Conservation (phyloP, 35 echinoderm and acorn worm genomes). For the Anneissia japonica region DNA sequence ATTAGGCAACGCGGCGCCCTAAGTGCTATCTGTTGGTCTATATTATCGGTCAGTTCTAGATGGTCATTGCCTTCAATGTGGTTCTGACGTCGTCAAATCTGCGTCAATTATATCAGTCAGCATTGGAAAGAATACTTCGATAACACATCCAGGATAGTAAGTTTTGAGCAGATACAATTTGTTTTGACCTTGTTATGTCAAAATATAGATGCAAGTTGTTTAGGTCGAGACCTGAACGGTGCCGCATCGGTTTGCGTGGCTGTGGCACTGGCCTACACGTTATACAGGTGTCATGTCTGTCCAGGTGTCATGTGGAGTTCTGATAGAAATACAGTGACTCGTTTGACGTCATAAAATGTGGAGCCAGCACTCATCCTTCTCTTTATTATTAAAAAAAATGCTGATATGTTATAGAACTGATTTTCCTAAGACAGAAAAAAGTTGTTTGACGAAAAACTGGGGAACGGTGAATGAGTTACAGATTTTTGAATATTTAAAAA, state of each 20-base stretch:
- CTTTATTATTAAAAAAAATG: too few species aligned
- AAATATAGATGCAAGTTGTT: not conserved
- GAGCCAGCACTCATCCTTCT: too few species aligned
- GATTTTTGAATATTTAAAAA: too few species aligned
- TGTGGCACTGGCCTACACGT: not conserved
- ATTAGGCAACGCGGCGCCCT: too few species aligned
- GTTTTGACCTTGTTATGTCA: not conserved
- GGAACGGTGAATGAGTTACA: too few species aligned
- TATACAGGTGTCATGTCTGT: too few species aligned
- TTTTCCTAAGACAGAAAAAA: too few species aligned
- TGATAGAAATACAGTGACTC: too few species aligned
- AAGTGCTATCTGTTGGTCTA: not conserved
- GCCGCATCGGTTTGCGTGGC: not conserved
- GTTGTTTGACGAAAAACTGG: too few species aligned
- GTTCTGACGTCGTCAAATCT: not conserved
- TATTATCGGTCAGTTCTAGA: not conserved
- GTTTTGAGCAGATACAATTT: not conserved
- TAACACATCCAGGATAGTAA: not conserved
- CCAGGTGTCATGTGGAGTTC: too few species aligned
- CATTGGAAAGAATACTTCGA: not conserved
- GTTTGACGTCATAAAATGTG: too few species aligned
- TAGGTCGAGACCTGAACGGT: not conserved
- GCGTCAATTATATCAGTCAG: not conserved
- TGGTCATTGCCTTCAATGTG: not conserved
- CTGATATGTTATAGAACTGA: too few species aligned